phyloP scores from a whole-genome alignment of 2,113 vertebrate species.

The Cisticola juncidis region DNA sequence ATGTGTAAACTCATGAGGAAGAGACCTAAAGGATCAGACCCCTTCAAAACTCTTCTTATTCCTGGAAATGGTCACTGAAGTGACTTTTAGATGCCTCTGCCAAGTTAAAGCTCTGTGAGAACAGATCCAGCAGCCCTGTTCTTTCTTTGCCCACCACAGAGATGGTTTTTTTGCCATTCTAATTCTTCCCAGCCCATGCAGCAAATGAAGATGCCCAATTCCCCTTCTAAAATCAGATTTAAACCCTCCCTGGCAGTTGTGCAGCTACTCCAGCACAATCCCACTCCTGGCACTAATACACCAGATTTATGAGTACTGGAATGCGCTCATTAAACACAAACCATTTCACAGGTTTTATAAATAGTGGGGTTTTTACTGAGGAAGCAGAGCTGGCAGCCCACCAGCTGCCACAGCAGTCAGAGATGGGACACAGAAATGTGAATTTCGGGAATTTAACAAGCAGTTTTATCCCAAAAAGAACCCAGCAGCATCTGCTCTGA shows the following conservation, averaged over 20 bases:
- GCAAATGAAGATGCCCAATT: not conserved
- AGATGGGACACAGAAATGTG: not conserved
- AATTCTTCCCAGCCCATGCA: rapidly evolving
- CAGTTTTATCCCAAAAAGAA: not conserved
- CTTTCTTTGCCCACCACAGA: not conserved
- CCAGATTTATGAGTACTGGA: not conserved
- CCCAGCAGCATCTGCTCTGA: not conserved
- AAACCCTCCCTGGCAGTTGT: not conserved
- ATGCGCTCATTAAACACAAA: not conserved
- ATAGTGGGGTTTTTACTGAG: not conserved
- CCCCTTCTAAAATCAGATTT: not conserved
- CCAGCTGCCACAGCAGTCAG: not conserved
- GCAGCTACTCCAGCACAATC: not conserved
- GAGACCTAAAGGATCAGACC: not conserved
- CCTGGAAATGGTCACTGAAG: not conserved
- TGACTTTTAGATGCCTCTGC: not conserved
- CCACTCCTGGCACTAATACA: not conserved
- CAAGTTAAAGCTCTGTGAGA: not conserved
- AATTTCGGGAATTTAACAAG: not conserved
- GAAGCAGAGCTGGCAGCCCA: not conserved
- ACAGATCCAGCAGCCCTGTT: not conserved
- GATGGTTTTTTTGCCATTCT: not conserved
- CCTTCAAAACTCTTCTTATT: not conserved
- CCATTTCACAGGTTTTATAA: not conserved
- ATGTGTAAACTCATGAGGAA: not conserved